A percentile compares a stretch with the other conserved stretches of the same genome.
These are phyloP conservation scores for Smittia aterrima DNA, from an alignment of 2,888 invertebrate species.

Conservation along the genomic window DNA sequence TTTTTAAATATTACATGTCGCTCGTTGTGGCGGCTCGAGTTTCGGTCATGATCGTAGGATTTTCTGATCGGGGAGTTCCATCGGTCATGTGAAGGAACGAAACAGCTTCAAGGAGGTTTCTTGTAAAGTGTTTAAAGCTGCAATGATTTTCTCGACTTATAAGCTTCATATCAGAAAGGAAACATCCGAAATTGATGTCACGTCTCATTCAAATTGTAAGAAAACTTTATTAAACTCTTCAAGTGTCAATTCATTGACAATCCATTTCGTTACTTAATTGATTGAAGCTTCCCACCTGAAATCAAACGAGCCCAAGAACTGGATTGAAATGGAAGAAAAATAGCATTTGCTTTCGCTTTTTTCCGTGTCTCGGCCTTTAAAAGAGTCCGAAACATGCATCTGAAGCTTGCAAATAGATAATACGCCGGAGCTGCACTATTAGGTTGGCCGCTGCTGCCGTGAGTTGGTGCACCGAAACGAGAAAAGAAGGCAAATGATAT, in stretches of 20 bases:
- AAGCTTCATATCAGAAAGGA: too few species aligned
- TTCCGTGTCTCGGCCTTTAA: not conserved
- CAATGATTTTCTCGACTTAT: too few species aligned
- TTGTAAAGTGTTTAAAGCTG: too few species aligned
- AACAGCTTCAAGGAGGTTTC: too few species aligned
- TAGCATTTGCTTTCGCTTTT: conserved; percentile 17
- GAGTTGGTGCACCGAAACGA: not conserved
- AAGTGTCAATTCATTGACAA: too few species aligned
- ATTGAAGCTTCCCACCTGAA: not conserved
- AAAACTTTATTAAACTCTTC: too few species aligned
- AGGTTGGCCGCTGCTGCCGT: not conserved
- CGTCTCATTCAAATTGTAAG: too few species aligned
- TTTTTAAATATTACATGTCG: conserved; percentile 27
- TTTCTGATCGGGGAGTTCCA: not conserved
- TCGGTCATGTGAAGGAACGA: too few species aligned
- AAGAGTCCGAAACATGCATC: conserved; percentile 3
- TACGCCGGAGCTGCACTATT: not conserved
- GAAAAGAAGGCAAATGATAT: conserved; percentile 25
- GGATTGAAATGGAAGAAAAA: conserved; percentile 5
- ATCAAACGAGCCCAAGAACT: conserved; percentile 15
- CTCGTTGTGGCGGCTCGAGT: not conserved
- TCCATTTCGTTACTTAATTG: too few species aligned
- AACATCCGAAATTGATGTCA: too few species aligned
- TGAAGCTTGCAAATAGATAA: conserved; percentile 4
- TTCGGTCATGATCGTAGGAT: conserved; percentile 3